Base-by-base conservation (phyloP, 2,113 vertebrate species). In the Corydoras maculifer region DNA sequence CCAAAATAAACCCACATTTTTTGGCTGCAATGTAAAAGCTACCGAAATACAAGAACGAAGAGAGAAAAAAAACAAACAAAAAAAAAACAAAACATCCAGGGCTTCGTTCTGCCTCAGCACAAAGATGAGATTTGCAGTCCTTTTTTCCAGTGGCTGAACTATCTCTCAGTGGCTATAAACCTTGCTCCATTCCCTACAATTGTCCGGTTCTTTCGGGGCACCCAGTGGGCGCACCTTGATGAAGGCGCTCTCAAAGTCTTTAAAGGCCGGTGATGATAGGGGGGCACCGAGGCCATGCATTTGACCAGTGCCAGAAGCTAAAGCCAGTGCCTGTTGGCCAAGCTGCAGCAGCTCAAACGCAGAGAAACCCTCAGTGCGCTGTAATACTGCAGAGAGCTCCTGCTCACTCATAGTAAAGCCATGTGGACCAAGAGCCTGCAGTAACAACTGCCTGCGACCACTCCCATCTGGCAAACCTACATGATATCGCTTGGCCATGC, bases 181-280 rank as follows among this genome's bases (percentile, higher is more conserved):
- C 78, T 96, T 98, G 84, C 93, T 95, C 95, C 96, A 97, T 83
- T 98, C 94, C 80, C 87, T 86, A 76, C 93, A 93, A 76, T 91
- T 81, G 85, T 96, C 94, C 87, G 93, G 84, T 85, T 99, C 95
- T 89, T 97, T 94, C 72, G 90, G 84, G 58, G 91, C 91, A 59
- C 85, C 81, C 29, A 92, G 86, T 5, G 95, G 92, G 60, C 89
- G 90, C 78, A 96, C 91, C 83, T 99, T 96, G 84, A 93, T 88
- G 75, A 99, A 87, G 8, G 94, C 92, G 2, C 89, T 92, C 87
- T 99, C 96, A 32, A 98, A 89, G 84, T 96, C 96, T 86, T 94
- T 93, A 87, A 92, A 94, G 77, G 91, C 85, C 7, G 88, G 76
- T 10, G 92, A 85, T 9, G 90, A 88, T 77, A 89, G 81, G 68